A percentile compares a stretch with the other conserved stretches of the same genome.
Evolutionary conservation across 2,888 invertebrate species (phyloP).

Genomic region (Camponotus fellah): DNA sequence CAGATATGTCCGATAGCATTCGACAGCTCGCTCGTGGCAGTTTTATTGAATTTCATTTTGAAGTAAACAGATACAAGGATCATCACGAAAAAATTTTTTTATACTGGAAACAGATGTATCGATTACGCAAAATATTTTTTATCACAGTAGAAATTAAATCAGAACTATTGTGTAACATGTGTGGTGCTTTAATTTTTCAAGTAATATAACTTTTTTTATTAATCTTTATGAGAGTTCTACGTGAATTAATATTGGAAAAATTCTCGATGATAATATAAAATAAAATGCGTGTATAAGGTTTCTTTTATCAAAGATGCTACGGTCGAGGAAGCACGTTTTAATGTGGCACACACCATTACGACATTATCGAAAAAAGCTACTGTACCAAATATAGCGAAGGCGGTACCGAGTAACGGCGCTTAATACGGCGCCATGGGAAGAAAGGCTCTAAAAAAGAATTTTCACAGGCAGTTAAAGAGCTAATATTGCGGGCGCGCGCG

Average conservation of each 20-base stretch:
- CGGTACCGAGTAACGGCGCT: slow-evolving; percentile 24
- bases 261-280: not conserved
- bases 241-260: not conserved
- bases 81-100: not conserved
- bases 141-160: not conserved
- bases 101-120: not conserved
- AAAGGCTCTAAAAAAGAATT: slow-evolving; percentile 40
- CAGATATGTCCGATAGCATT: slow-evolving; percentile 1
- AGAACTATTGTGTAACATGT: not conserved
- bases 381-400: slow-evolving; percentile 36
- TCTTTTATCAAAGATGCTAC: slow-evolving; percentile 2
- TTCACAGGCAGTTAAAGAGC: slow-evolving; percentile 47
- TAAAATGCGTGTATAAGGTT: not conserved
- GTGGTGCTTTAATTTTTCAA: not conserved
- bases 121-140: not conserved
- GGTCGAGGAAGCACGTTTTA: slow-evolving; percentile 19
- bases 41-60: slow-evolving; percentile 1
- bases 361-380: slow-evolving; percentile 44
- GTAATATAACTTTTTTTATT: not conserved
- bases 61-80: not conserved
- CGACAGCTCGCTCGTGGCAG: not conserved
- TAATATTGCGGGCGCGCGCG: slow-evolving; percentile 46
- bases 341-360: slow-evolving; percentile 7
- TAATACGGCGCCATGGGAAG: not conserved
- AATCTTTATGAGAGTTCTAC: not conserved